These are phyloP conservation scores for Emydoidea blandingii DNA, from an alignment of 2,797 vertebrate genomes.

Conservation along the genomic window DNA sequence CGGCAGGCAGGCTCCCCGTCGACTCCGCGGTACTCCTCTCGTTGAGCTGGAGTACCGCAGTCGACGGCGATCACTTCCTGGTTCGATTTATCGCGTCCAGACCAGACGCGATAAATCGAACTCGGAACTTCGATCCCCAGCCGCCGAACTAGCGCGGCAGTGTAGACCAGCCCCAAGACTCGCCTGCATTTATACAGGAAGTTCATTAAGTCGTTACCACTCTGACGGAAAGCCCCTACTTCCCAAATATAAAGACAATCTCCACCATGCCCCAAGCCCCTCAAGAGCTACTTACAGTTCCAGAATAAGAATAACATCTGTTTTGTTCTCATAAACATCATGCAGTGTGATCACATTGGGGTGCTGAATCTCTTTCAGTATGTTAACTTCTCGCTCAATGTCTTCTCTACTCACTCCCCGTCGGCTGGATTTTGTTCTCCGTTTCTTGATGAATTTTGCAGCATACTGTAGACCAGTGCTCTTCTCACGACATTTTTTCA, in stretches of 20 bases:
- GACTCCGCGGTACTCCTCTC: too few species aligned
- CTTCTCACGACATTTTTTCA: conserved; percentile 93
- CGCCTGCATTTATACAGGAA: neutral
- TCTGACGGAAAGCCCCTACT: neutral
- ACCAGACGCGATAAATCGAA: too few species aligned
- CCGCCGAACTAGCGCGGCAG: too few species aligned
- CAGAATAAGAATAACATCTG: conserved; percentile 96
- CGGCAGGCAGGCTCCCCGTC: too few species aligned
- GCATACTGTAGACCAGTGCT: conserved; percentile 89
- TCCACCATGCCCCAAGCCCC: accelerated
- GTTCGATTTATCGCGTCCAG: too few species aligned
- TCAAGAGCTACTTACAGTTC: conserved; percentile 92
- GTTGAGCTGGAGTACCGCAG: too few species aligned
- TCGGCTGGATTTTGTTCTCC: conserved; percentile 94
- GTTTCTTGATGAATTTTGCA: conserved; percentile 97
- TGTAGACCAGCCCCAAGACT: too few species aligned
- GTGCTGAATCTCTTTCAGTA: conserved; percentile 95
- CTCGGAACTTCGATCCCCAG: too few species aligned
- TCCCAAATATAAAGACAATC: neutral
- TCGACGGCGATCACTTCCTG: too few species aligned
- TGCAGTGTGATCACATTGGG: conserved; percentile 95
- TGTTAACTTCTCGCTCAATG: conserved; percentile 96
- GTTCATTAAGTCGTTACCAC: neutral
- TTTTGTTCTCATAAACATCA: conserved; percentile 97
- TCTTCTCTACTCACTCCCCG: conserved; percentile 94